Percentiles rank a stretch among this genome's conserved stretches.
Conservation (phyloP, 2,797 vertebrate species). For the Syngnathus rostellatus region DNA sequence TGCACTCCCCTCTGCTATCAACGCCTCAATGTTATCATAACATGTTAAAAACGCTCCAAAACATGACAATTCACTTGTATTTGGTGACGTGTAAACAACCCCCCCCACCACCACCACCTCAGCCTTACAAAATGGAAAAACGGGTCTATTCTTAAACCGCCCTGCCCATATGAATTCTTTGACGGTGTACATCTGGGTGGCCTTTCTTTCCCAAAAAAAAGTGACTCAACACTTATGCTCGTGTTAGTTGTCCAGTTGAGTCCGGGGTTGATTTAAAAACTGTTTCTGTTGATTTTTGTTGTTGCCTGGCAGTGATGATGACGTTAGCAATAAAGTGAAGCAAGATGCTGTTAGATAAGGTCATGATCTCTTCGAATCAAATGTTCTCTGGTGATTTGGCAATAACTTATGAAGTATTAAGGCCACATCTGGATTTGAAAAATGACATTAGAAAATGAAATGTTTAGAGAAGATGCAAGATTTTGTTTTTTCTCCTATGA, state of each 20-base stretch:
- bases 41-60: conserved; percentile 8
- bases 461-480: not conserved
- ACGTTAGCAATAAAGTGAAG: conserved; percentile 14
- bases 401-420: not conserved
- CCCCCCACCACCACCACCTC: conserved; percentile 10
- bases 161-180: conserved; percentile 21
- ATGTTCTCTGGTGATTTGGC: not conserved
- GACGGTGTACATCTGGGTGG: conserved; percentile 13
- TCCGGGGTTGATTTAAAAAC: not conserved
- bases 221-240: conserved; percentile 18
- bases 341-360: conserved; percentile 2
- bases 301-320: conserved; percentile 2
- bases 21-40: conserved; percentile 40
- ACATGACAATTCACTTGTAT: conserved; percentile 17
- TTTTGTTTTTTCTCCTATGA: conserved; percentile 8
- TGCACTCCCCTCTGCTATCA: conserved; percentile 25
- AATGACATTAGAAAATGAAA: not conserved
- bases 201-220: conserved; percentile 13
- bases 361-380: not conserved
- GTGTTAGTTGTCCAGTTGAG: too few species aligned
- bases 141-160: conserved; percentile 9
- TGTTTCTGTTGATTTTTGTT: conserved; percentile 9
- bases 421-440: not conserved
- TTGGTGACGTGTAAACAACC: not conserved
- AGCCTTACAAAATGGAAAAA: conserved; percentile 39